A percentile compares a stretch with the other conserved stretches of the same genome.
Evolutionary conservation across 2,113 vertebrate species (phyloP).

Genomic region (Semicossyphus pulcher): DNA sequence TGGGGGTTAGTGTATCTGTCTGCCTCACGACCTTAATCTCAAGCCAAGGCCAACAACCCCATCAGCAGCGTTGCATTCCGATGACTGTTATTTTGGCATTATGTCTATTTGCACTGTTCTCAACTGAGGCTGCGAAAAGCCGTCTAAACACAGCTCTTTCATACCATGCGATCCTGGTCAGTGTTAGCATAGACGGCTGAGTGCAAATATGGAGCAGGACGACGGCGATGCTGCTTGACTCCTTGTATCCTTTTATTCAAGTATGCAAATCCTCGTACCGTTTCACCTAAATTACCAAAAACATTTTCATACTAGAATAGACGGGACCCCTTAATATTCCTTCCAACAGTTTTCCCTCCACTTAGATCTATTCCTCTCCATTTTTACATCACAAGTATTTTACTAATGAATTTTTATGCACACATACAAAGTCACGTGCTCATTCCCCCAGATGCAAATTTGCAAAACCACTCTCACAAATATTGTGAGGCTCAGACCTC

Average conservation of each 20-base stretch:
- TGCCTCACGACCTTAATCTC: slow-evolving; percentile 72
- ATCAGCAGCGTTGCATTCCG: slow-evolving; percentile 77
- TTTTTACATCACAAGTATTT: too few relatives aligned
- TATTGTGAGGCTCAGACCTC: not conserved
- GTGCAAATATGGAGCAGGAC: slow-evolving; percentile 56
- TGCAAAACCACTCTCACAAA: not conserved
- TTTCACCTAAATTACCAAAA: slow-evolving; percentile 1
- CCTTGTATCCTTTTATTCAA: not conserved
- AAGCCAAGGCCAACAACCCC: slow-evolving; percentile 79
- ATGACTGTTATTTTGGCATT: slow-evolving; percentile 81
- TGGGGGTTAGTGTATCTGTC: slow-evolving; percentile 66
- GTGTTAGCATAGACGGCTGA: slow-evolving; percentile 53
- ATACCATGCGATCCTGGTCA: slow-evolving; percentile 65
- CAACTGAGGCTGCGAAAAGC: slow-evolving; percentile 71
- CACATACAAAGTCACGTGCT: too few relatives aligned
- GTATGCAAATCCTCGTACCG: not conserved
- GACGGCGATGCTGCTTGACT: slow-evolving; percentile 10
- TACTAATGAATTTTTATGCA: too few relatives aligned
- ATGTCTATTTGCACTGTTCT: slow-evolving; percentile 81
- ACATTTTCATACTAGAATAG: not conserved
- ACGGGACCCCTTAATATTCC: too few relatives aligned
- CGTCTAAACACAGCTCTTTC: slow-evolving; percentile 74
- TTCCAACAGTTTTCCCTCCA: too few relatives aligned
- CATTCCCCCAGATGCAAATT: too few relatives aligned
- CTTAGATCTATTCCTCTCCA: too few relatives aligned